Conservation (phyloP, 64 coral and sea anemone species). For the Actinia tenebrosa region DNA sequence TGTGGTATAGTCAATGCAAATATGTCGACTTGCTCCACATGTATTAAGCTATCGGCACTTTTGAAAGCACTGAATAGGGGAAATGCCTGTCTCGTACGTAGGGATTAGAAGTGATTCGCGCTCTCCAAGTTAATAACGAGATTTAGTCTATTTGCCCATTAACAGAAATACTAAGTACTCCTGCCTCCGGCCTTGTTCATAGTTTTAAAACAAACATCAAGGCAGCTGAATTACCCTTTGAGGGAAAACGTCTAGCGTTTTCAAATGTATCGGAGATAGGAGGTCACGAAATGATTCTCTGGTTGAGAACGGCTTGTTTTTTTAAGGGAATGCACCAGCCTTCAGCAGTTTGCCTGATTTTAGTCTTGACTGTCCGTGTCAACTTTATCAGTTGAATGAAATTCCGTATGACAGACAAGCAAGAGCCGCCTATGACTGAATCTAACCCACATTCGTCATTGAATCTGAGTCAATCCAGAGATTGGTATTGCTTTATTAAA, state of each 20-base stretch:
- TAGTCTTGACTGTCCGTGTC: not conserved
- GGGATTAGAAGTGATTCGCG: slow-evolving; percentile 1
- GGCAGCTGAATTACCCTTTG: slow-evolving; percentile 45
- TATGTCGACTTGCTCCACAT: not conserved
- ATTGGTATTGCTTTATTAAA: not conserved
- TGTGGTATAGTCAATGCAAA: not conserved
- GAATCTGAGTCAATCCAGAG: not conserved
- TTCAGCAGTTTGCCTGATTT: not conserved
- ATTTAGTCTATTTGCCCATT: slow-evolving; percentile 42
- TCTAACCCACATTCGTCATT: not conserved
- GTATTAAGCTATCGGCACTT: slow-evolving; percentile 15
- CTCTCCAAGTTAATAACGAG: slow-evolving; percentile 45
- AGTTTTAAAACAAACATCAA: slow-evolving; percentile 36
- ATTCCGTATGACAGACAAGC: not conserved
- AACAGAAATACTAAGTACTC: slow-evolving; percentile 17
- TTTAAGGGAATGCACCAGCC: not conserved
- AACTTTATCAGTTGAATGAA: not conserved
- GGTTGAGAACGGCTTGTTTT: not conserved
- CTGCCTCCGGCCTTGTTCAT: slow-evolving; percentile 11
- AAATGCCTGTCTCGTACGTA: not conserved
- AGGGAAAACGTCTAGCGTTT: slow-evolving; percentile 19
- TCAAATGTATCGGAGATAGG: slow-evolving; percentile 24
- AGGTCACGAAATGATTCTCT: not conserved
- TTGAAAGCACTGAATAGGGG: slow-evolving; percentile 9
- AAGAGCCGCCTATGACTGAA: not conserved